phyloP scores from a whole-genome alignment of 2,797 vertebrate species.

The Sebastes vulpes region DNA sequence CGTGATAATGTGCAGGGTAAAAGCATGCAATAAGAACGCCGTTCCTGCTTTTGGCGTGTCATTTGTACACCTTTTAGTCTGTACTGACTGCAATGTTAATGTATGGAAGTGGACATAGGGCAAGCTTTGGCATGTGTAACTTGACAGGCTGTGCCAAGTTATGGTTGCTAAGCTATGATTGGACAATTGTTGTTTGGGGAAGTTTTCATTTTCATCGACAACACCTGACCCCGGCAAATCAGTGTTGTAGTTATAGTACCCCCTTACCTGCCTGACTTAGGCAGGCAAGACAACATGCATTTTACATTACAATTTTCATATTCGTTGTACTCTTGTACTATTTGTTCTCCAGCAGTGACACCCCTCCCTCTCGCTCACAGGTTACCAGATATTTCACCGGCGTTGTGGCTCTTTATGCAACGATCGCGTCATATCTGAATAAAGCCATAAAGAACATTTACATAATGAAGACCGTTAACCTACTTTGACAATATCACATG shows the following conservation, averaged over 20 bases:
- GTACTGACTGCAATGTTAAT: no score
- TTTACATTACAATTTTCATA: neutral
- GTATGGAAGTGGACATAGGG: no score
- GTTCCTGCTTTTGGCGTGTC: no score
- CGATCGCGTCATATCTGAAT: no score
- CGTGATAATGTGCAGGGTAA: no score
- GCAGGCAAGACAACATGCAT: neutral
- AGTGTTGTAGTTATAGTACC: neutral
- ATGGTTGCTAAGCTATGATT: neutral
- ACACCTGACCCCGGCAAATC: neutral
- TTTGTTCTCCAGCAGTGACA: no score
- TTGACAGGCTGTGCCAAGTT: neutral
- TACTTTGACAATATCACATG: neutral
- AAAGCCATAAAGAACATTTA: neutral
- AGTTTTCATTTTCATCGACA: neutral
- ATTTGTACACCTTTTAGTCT: no score
- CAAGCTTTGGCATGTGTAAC: neutral
- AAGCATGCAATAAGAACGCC: no score
- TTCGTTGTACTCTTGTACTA: no score
- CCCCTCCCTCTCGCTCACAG: no score
- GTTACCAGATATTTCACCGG: neutral
- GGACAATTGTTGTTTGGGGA: neutral
- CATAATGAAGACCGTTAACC: neutral
- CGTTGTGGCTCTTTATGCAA: neutral
- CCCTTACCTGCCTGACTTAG: neutral